phyloP scores from a whole-genome alignment of 2,113 vertebrate species.

The Austrofundulus limnaeus region DNA sequence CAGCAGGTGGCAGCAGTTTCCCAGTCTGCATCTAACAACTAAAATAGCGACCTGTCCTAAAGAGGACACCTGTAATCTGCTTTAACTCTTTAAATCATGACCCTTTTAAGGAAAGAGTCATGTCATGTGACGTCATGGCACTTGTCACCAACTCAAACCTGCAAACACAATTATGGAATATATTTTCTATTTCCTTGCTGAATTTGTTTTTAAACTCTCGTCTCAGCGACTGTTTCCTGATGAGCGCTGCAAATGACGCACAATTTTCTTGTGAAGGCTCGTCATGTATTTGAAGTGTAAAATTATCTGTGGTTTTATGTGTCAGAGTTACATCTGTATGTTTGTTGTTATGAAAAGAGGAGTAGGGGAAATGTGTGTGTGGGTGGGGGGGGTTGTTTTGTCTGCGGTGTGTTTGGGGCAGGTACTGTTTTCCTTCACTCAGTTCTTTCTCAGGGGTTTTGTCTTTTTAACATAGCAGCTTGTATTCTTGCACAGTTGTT shows the following conservation, averaged over 20 bases:
- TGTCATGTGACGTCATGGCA: neutral
- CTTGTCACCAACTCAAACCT: neutral
- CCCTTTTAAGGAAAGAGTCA: neutral
- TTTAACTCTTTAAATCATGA: constrained; percentile 9
- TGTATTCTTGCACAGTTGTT: neutral
- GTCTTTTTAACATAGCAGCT: neutral
- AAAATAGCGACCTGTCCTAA: neutral
- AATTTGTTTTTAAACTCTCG: neutral
- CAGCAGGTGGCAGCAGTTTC: constrained; percentile 61
- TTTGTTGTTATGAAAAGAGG: neutral
- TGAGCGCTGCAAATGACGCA: neutral
- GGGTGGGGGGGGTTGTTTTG: neutral
- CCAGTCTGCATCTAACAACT: neutral
- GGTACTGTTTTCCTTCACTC: neutral
- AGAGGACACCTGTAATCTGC: constrained; percentile 43
- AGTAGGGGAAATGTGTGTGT: neutral
- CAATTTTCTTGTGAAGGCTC: neutral
- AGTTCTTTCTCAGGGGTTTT: neutral
- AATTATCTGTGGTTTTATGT: neutral
- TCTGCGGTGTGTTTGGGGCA: neutral
- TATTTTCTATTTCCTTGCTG: neutral
- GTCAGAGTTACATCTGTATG: neutral
- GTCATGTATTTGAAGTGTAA: neutral
- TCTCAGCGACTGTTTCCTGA: neutral
- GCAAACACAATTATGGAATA: neutral